phyloP scores from a whole-genome alignment of 2,113 vertebrate species.

The Hirundichthys speculiger region DNA sequence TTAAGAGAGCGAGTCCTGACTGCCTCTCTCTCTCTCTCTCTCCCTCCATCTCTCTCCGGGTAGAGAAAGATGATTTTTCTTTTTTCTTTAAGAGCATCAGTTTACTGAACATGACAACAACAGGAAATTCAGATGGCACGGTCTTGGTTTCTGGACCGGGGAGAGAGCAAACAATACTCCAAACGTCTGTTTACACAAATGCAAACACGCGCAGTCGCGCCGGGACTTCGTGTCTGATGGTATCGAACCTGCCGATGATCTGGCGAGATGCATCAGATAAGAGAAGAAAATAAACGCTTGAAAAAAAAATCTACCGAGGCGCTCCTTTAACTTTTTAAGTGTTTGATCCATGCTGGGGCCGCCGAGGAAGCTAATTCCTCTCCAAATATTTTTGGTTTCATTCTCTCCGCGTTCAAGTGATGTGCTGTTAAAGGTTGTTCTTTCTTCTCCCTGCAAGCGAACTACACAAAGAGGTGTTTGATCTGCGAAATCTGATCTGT shows the following conservation, averaged over 20 bases:
- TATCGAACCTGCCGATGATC: constrained; percentile 2
- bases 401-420: constrained; percentile 65
- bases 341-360: constrained; percentile 54
- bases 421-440: constrained; percentile 63
- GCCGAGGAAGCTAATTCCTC: constrained; percentile 53
- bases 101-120: constrained; percentile 5
- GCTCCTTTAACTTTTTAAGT: constrained; percentile 33
- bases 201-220: constrained; percentile 11
- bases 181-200: constrained; percentile 15
- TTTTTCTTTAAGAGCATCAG: constrained; percentile 16
- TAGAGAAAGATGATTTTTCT: not conserved
- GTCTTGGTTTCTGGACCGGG: not conserved
- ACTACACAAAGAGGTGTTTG: constrained; percentile 75
- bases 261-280: constrained; percentile 38
- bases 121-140: constrained; percentile 56
- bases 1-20: no score
- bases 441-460: constrained; percentile 63
- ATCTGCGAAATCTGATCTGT: constrained; percentile 79
- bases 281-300: constrained; percentile 24
- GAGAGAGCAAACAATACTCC: constrained; percentile 38
- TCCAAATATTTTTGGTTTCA: constrained; percentile 56
- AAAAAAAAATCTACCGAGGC: constrained; percentile 25
- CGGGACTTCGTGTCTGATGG: not conserved
- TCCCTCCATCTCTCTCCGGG: not conserved
- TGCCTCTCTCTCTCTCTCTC: no score